Evolutionary conservation across 2,888 invertebrate species (phyloP).

Genomic region (Epistrophe eligans): DNA sequence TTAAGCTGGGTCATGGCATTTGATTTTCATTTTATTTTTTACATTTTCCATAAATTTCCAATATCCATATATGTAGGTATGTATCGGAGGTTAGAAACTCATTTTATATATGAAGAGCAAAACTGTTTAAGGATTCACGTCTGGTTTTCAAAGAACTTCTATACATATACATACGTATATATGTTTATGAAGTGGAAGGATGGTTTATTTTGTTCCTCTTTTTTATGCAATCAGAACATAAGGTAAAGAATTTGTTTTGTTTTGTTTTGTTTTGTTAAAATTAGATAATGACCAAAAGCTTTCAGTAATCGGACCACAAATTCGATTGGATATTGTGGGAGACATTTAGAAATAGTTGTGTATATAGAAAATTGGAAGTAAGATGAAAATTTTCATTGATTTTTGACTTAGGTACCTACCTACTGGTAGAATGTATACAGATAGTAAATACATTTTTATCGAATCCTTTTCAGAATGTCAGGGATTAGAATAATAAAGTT

Average conservation of each 20-base stretch:
- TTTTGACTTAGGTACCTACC: not conserved
- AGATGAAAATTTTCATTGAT: not conserved
- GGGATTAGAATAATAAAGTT: not conserved
- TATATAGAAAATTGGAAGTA: not conserved
- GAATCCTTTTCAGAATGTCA: not conserved
- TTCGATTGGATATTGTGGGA: conserved; percentile 20
- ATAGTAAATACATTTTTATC: not conserved
- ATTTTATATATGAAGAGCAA: not conserved
- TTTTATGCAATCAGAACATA: not conserved
- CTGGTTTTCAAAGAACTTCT: conserved; percentile 34
- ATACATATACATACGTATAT: not conserved
- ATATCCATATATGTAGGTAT: conserved; percentile 6
- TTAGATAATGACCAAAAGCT: conserved; percentile 66
- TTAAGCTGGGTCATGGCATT: conserved; percentile 56
- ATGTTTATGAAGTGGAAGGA: conserved; percentile 10
- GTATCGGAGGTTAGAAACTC: not conserved
- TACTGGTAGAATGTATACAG: not conserved
- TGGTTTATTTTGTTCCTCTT: conserved; percentile 16
- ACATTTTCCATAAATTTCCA: conserved; percentile 43
- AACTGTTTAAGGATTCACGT: conserved; percentile 60
- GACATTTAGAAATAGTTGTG: not conserved
- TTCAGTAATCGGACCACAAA: conserved; percentile 37
- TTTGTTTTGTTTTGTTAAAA: conserved; percentile 45
- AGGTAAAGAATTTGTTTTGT: conserved; percentile 41
- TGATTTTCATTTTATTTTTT: conserved; percentile 32